Evolutionary conservation across 2,113 vertebrate genomes (phyloP), one percentile per base, ranked within the genome.

Genomic region (Sebastes fasciatus): DNA sequence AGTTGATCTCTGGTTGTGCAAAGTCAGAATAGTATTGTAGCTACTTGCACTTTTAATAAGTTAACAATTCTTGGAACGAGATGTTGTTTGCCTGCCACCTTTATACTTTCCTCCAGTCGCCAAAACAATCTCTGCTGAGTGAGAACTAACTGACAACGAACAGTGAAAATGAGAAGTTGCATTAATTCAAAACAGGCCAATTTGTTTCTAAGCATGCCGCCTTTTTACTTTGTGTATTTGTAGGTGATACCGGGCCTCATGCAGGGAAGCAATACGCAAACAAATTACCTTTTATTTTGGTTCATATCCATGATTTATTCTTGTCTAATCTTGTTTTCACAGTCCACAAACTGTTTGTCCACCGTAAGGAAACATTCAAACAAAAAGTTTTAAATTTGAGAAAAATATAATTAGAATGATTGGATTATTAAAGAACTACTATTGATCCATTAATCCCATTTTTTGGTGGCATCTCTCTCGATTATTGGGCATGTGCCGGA

Each of bases 1-100:
- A 43, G 54, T 67, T 6, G 74, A 82, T 34, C 49, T 76, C 12
- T 40, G 43, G 46, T 43, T 64, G 58, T 78, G 65, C 72, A 66
- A 12, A 79, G 51, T 6, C 43, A 69, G 11, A 74, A 46, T 62
- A 64, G 40, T n/a, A 42, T 34, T 73, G 71, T 13, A 60, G 14
- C 26, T 4, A 8, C 51, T 34, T 66, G 71, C 71, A 79, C 43
- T 74, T 77, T 34, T 77, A 2, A 42, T 17, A 10, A 49, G 75
- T 26, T 23, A 7, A 64, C 19, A 66, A 26, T 16, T 40, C 13
- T 43, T 45, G 49, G 54, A 70, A 58, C 63, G 43, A 60, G 16
- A 64, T 2, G 7, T n/a, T 3, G 42, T 52, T 64, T 26, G 13
- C 9, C 17, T 19, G 72, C 49, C 68, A 49, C 60, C 6, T 71